Conservation (phyloP, 1,140 invertebrate species). For the Oryctes rhinoceros region DNA sequence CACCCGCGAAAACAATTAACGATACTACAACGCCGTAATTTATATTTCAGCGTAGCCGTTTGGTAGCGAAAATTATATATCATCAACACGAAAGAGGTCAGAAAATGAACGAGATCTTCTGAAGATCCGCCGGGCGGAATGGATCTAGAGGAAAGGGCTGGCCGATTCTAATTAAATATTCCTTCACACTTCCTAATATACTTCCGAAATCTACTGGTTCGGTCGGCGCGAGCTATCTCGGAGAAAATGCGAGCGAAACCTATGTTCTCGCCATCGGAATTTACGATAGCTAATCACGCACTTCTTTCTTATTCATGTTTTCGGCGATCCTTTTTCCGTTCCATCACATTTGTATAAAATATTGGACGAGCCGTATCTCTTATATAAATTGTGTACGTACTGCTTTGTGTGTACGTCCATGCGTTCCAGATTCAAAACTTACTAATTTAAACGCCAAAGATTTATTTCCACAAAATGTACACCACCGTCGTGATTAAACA, state of each 20-base stretch:
- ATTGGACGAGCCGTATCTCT: slow-evolving; percentile 19
- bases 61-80: slow-evolving; percentile 31
- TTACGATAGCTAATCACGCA: slow-evolving; percentile 25
- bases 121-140: background rate
- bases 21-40: slow-evolving; percentile 2
- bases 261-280: slow-evolving; percentile 10
- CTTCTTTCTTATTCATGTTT: background rate
- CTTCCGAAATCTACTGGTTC: slow-evolving; percentile 26
- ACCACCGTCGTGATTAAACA: slow-evolving; percentile 19
- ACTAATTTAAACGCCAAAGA: slow-evolving; percentile 12
- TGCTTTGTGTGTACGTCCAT: slow-evolving; percentile 9
- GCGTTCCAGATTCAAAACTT: slow-evolving; percentile 28
- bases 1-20: slow-evolving; percentile 39
- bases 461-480: slow-evolving; percentile 27
- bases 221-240: background rate
- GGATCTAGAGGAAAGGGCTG: slow-evolving; percentile 18
- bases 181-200: slow-evolving; percentile 41
- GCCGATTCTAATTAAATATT: slow-evolving; percentile 37
- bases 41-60: slow-evolving; percentile 23
- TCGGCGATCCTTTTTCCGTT: background rate
- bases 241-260: background rate
- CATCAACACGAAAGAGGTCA: slow-evolving; percentile 31
- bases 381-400: slow-evolving; percentile 15
- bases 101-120: background rate
- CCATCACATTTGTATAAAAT: slow-evolving; percentile 22